Conservation (phyloP, 2,797 vertebrate genomes). For the Picus viridis region DNA sequence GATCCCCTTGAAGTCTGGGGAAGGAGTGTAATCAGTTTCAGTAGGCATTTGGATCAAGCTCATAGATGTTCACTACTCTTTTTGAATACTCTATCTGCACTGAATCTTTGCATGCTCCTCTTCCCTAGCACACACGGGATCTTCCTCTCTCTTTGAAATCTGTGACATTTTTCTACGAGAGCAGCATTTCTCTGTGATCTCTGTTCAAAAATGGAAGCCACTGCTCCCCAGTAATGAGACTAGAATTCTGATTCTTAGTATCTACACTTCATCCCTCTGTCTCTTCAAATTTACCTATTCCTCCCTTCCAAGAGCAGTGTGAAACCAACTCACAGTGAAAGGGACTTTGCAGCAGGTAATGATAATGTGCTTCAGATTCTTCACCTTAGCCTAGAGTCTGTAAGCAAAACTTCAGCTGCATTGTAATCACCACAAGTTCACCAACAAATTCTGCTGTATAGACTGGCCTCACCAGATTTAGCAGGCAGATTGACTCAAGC, state of each 20-base stretch:
- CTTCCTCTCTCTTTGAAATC: conserved; percentile 54
- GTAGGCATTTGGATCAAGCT: conserved; percentile 46
- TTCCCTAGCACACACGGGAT: neutral
- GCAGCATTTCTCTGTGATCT: neutral
- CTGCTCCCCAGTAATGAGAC: neutral
- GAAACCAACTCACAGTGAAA: neutral
- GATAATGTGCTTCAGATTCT: neutral
- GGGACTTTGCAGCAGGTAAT: neutral
- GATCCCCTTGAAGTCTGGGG: conserved; percentile 58
- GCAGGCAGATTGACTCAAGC: neutral
- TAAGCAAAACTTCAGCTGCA: neutral
- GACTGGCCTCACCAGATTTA: neutral
- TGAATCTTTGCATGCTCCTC: conserved; percentile 40
- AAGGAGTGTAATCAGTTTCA: conserved; percentile 51
- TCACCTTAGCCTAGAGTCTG: neutral
- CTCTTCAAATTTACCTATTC: neutral
- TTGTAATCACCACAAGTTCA: neutral
- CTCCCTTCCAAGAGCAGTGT: neutral
- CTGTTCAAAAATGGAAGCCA: neutral
- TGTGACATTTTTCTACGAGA: neutral
- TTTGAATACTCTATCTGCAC: conserved; percentile 39
- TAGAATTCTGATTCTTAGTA: conserved; percentile 3
- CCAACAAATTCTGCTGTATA: neutral
- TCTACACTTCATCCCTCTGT: neutral
- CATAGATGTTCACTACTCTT: conserved; percentile 10